Base-by-base conservation (phyloP, 1,140 invertebrate species). In the Hyles vespertilio region DNA sequence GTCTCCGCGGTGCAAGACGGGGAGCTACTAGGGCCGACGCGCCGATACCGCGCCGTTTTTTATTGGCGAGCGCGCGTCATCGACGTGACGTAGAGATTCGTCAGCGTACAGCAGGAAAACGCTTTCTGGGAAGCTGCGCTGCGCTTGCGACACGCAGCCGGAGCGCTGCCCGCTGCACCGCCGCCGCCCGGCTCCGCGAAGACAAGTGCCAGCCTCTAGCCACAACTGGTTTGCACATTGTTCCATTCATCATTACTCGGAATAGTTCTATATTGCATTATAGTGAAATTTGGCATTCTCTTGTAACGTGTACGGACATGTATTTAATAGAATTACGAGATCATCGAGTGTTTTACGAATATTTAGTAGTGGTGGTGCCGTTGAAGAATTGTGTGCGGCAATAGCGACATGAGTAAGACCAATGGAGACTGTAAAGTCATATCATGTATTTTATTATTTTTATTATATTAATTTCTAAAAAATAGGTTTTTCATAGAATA, bases 121-220 rank as follows among this genome's bases (percentile, higher is more conserved):
- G 85, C 74, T 76, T 88, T 88, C 85, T 73, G 71, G 69, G 84
- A 87, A 87, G 73, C 74, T 77, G 70, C 53, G 67, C 46, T 36
- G 56, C 49, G 36, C 36, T 40, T 40, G 36, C 36, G 57, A 34
- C 56, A 57, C 59, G 34, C 22, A 22, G 22, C 22, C 22, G 22
- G 22, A 22, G 22, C 22, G 22, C 22, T 22, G 22, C 22, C 22
- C 22, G 22, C 22, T 22, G 22, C 22, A 22, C 22, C 22, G 22
- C 22, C 40, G 36, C 34, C 32, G 51, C 53, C 40, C 56, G 36
- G 49, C n/a, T 32, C 11, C 55, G 36, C 49, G 49, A 22, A 34
- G 11, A 8, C 36, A 40, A 8, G 36, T 40, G 36, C 36, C 36
- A 12, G n/a, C 22, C 11, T 8, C n/a, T 6, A n/a, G 6, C 22